phyloP scores from a whole-genome alignment of 2,888 invertebrate species.

The Tetrapedia diversipes region DNA sequence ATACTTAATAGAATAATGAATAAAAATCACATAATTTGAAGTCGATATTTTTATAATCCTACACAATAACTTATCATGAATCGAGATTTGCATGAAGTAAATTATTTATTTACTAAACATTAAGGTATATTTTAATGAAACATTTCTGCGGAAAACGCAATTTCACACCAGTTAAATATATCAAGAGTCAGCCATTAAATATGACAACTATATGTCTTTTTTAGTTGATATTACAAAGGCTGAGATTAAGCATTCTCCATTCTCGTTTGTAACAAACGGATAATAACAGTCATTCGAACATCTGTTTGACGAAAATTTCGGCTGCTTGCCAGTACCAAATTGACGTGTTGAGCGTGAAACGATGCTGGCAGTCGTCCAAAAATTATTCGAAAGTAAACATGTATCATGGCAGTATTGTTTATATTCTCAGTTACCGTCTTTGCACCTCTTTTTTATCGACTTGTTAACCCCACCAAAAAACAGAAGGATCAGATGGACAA shows the following conservation, averaged over 20 bases:
- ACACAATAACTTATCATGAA: not conserved
- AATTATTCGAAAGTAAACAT: constrained; percentile 69
- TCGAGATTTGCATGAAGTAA: not conserved
- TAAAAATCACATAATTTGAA: not conserved
- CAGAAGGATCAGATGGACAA: not conserved
- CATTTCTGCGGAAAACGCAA: not conserved
- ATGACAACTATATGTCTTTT: constrained; percentile 52
- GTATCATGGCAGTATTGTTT: constrained; percentile 63
- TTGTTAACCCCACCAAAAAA: not conserved
- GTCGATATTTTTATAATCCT: not conserved
- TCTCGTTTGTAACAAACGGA: constrained; percentile 55
- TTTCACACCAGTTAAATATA: not conserved
- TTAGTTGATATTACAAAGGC: constrained; percentile 13
- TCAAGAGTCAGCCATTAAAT: constrained; percentile 51
- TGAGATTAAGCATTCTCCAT: constrained; percentile 47
- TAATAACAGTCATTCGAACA: constrained; percentile 62
- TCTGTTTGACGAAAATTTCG: constrained; percentile 70
- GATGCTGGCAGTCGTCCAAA: constrained; percentile 61
- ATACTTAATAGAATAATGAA: not conserved
- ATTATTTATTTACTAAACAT: not conserved
- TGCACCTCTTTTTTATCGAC: not conserved
- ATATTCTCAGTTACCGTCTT: constrained; percentile 43
- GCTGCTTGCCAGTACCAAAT: constrained; percentile 67
- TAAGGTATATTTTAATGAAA: not conserved
- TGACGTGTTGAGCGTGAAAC: constrained; percentile 63